Evolutionary conservation across 2,797 vertebrate genomes (phyloP), one percentile per base, ranked within the genome.

Genomic region (Bufotes viridis): DNA sequence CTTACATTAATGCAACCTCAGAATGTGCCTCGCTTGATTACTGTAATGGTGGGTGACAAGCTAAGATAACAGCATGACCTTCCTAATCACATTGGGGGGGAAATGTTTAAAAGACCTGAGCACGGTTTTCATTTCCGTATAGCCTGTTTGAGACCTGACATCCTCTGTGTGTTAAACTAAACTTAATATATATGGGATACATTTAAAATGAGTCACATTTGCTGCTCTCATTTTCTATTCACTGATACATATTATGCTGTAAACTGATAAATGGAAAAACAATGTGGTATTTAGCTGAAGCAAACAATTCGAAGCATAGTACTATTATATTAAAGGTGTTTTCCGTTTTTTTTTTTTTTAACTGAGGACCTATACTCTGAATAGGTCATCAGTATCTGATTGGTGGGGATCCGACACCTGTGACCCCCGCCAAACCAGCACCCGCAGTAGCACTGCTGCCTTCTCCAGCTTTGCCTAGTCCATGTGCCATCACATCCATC

Each of bases 11-110:
- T 26, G 14, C 81, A 83, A 53, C 15, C 65, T 72, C 26, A 20
- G 51, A 29, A 69, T 72, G 49, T 29, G 51, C 65, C 51, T 55
- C 0, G 24, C 9, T 22, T 83, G 81, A 83, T 83, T 69, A 82
- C 65, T 83, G 26, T 55, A 70, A 83, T 53, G 61, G 51, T 22
- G 53, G 81, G 65, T 70, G 81, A 83, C 65, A 72, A n/a, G 81
- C 51, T 70, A 29, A 57, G 65, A 83, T 70, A 83, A 72, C 65
- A 34, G 51, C n/a, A 67, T 22, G 24, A 57, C 81, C 81, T 57
- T 26, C 65, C 65, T 83, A 57, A 83, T 29, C 49, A 57, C 65
- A 70, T 26, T 42, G 18, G 18, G 34, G 9, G 42, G 9, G 1
- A 20, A 57, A 26, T 51, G 17, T 26, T 58, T 75, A 49, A 74